Base-by-base conservation (phyloP, 2,888 invertebrate species). In the Eupithecia dodoneata region DNA sequence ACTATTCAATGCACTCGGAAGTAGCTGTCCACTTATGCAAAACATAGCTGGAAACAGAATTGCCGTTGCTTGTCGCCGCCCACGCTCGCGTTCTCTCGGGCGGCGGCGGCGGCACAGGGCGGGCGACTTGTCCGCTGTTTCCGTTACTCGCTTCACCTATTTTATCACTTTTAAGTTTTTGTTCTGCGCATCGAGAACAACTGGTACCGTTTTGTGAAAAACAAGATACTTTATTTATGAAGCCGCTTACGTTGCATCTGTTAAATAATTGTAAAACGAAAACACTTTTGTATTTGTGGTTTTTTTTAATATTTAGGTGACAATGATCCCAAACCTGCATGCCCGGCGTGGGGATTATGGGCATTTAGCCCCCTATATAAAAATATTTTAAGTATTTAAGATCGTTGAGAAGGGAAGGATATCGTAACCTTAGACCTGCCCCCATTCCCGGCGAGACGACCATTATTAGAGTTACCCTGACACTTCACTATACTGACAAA, bases 1-100 rank as follows among this genome's bases (percentile, higher is more conserved):
- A 71, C 66, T 71, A 74, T 71, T 76, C 73, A 71, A 74, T 71
- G 55, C 71, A 77, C 49, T 76, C 45, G 49, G 67, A 69, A 47
- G 41, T 7, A 9, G 65, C 52, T 47, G 71, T 72, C 52, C n/a
- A 55, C 44, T 59, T 72, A 72, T 72, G 75, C 75, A 67, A 72
- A 76, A 67, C 52, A 65, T 71, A 52, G 45, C 76, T 66, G 66
- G 66, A 41, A 65, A 65, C 65, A 65, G 41, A 66, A 66, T 42
- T 66, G 66, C 65, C 6, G 3, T 66, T 42, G 42, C 65, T 12
- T 6, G 13, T 30, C 65, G 65, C 41, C 65, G 65, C 41, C 65
- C 13, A 13, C 41, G 13, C 13, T 66, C 66, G 66, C 12, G 13
- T 6, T 66, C 66, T 42, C 12, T 13, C 65, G 13, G 41, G 65